Evolutionary conservation across 2,888 invertebrate species (phyloP), one percentile per base, ranked within the genome.

Genomic region (Laothoe populi): DNA sequence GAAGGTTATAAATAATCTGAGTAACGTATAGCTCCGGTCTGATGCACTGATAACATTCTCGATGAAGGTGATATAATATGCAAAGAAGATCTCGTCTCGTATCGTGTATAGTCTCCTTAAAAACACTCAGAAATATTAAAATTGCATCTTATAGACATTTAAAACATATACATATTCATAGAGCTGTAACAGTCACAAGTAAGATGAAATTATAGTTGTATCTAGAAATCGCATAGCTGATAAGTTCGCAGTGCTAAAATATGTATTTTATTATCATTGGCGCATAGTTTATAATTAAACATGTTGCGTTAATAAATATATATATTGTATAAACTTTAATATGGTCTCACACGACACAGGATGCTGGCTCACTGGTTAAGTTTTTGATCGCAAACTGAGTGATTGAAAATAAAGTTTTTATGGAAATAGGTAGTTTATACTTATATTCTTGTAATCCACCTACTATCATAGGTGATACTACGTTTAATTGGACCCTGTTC

Each of bases 161-260:
- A 59, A 64, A 59, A 64, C 49, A 57, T 57, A 62, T 66, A 66
- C 63, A 69, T 67, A 68, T 62, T 69, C 64, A 67, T 67, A 67
- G 57, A 64, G 58, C 62, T 63, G 57, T 44, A 57, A 65, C 42
- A 66, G 58, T 60, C 63, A 65, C 65, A 66, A 66, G 66, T 64
- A 62, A 64, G 60, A 60, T 19, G 58, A 53, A 16, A 66, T 46
- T 62, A 48, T 60, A 40, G 48, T 60, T 38, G 24, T 24, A 48
- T 48, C 38, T 59, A 58, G 62, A 57, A 68, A 65, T 77, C 77
- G 78, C 79, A 65, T 61, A 46, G 73, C 75, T 64, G 60, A 65
- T 71, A 68, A 67, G 26, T 66, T 78, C 76, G 78, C 78, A 70
- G 63, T 49, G 76, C 71, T 63, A 61, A 61, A 65, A 63, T 53